phyloP scores from a whole-genome alignment of 2,888 invertebrate species.

The Arge pagana region DNA sequence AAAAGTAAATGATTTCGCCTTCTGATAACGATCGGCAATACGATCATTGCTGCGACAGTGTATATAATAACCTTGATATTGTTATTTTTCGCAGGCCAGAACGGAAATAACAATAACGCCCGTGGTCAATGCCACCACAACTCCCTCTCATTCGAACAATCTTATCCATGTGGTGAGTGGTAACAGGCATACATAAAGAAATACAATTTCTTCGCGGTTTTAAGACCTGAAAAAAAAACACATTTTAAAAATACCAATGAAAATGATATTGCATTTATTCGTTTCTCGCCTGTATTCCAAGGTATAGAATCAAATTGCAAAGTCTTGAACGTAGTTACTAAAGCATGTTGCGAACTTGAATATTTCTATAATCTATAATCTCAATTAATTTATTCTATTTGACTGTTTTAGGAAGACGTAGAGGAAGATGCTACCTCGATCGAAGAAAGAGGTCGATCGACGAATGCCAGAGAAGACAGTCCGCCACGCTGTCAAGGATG shows the following conservation, averaged over 20 bases:
- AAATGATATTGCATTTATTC: too few species aligned
- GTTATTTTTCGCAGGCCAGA: constrained; percentile 56
- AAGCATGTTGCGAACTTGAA: neutral
- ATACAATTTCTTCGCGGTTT: too few species aligned
- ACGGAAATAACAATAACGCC: constrained; percentile 69
- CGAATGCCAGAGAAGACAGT: constrained; percentile 52
- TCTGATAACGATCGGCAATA: too few species aligned
- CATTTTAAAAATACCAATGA: too few species aligned
- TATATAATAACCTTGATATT: constrained; percentile 11
- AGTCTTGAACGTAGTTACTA: neutral
- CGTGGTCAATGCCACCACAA: constrained; percentile 54
- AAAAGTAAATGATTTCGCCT: constrained; percentile 49
- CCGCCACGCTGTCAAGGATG: constrained; percentile 87
- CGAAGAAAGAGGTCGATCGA: constrained; percentile 57
- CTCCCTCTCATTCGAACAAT: constrained; percentile 49
- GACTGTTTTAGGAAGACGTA: constrained; percentile 60
- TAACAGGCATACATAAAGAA: too few species aligned
- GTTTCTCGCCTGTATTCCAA: neutral
- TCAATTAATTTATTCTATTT: constrained; percentile 13
- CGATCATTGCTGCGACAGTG: neutral
- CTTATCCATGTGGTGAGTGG: constrained; percentile 49
- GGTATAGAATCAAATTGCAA: neutral
- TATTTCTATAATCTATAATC: too few species aligned
- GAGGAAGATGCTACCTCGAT: constrained; percentile 60
- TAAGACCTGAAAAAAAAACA: too few species aligned